Conservation (phyloP, 2,888 invertebrate genomes). For the Octonoba sinensis region DNA sequence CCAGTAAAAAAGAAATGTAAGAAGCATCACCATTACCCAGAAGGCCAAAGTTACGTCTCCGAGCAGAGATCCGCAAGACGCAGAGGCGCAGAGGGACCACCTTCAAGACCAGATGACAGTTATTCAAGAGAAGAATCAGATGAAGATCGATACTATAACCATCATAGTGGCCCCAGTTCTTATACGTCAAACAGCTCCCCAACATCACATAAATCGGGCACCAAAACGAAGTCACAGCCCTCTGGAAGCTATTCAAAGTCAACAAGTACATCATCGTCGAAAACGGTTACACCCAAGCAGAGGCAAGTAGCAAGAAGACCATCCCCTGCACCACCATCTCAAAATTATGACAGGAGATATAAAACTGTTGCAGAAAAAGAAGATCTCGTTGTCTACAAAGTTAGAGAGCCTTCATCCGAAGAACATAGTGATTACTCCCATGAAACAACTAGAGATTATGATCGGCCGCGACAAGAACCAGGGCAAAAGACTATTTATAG, state of each 20-base stretch:
- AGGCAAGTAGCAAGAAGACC: background rate
- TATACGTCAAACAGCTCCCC: background rate
- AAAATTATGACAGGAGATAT: slow-evolving; percentile 1
- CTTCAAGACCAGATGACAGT: slow-evolving; percentile 23
- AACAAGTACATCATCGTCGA: slow-evolving; percentile 24
- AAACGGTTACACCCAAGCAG: slow-evolving; percentile 1
- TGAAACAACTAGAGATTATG: background rate
- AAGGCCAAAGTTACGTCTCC: background rate
- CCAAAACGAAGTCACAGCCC: background rate
- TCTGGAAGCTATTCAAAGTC: slow-evolving; percentile 13
- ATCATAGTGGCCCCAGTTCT: slow-evolving; percentile 14
- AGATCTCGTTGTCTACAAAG: slow-evolving; percentile 11
- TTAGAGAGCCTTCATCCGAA: background rate
- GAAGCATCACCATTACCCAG: background rate
- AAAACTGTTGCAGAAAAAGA: background rate
- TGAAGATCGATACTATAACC: background rate
- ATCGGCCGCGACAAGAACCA: background rate
- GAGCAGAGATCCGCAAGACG: background rate
- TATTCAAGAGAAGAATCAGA: background rate
- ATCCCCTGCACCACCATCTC: background rate
- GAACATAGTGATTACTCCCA: background rate
- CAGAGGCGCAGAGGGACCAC: background rate
- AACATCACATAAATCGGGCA: background rate
- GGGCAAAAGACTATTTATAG: background rate
- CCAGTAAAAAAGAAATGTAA: background rate